Conservation (phyloP, 2,888 invertebrate species). For the Apodemia hepburni region DNA sequence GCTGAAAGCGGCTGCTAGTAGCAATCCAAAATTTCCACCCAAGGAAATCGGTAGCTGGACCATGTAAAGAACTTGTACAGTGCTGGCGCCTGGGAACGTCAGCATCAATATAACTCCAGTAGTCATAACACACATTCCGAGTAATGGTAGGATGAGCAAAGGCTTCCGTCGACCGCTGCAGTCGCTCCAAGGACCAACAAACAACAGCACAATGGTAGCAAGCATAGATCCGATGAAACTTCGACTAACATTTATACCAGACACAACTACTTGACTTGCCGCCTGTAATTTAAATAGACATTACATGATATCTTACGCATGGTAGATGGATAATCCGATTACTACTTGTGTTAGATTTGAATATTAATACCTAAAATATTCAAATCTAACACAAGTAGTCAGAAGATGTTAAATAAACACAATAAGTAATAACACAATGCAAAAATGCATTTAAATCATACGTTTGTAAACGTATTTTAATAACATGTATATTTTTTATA, state of each 20-base stretch:
- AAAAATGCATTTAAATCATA: no score
- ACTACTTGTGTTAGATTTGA: no score
- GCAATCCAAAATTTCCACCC: constrained; percentile 84
- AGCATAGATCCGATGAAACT: constrained; percentile 75
- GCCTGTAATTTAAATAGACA: constrained; percentile 42
- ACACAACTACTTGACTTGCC: constrained; percentile 79
- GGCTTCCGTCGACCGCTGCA: constrained; percentile 80
- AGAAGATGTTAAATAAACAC: no score
- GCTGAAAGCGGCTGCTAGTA: constrained; percentile 88
- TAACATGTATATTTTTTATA: no score
- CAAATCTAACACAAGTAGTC: no score
- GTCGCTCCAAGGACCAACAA: constrained; percentile 83
- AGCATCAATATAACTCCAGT: constrained; percentile 64
- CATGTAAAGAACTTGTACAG: constrained; percentile 61
- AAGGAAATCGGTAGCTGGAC: constrained; percentile 84
- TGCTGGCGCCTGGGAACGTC: constrained; percentile 62
- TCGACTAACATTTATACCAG: constrained; percentile 83
- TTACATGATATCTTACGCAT: background rate
- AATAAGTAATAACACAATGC: no score
- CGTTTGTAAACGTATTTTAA: no score
- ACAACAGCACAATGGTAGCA: constrained; percentile 80
- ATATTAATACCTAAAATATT: no score
- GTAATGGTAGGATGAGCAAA: constrained; percentile 74
- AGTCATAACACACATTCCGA: constrained; percentile 76
- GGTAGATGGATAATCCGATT: no score